These are phyloP conservation scores for Spisula subtruncata DNA, from an alignment of 2,888 invertebrate genomes.

Conservation along the genomic window DNA sequence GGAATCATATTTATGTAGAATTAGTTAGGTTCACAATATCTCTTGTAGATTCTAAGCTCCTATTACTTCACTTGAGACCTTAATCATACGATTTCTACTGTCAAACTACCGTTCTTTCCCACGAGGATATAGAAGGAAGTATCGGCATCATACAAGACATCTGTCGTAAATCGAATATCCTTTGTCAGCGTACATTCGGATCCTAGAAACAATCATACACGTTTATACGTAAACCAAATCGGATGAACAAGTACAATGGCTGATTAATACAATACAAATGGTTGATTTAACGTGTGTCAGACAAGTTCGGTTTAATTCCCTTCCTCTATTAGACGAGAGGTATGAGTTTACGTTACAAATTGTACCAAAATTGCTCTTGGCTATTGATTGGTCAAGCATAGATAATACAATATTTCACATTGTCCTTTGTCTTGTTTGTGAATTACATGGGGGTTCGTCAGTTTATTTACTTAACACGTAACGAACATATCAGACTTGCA, in stretches of 20 bases:
- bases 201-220: neutral
- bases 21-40: constrained; percentile 15
- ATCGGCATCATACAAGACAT: neutral
- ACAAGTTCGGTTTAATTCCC: neutral
- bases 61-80: constrained; percentile 4
- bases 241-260: neutral
- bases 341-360: neutral
- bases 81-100: constrained; percentile 27
- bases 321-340: neutral
- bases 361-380: constrained; percentile 1
- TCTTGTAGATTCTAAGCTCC: neutral
- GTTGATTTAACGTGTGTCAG: neutral
- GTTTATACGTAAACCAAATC: neutral
- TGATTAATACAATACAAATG: constrained; percentile 13
- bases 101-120: constrained; percentile 10
- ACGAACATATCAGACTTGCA: no score
- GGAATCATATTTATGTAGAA: constrained; percentile 21
- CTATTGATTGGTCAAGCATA: neutral
- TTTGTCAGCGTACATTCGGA: neutral
- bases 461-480: no score
- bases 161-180: constrained; percentile 18
- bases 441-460: no score
- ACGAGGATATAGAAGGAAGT: neutral
- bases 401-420: neutral
- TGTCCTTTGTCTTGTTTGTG: neutral